Evolutionary conservation across 1,140 invertebrate genomes (phyloP).

Genomic region (Temnothorax nylanderi): DNA sequence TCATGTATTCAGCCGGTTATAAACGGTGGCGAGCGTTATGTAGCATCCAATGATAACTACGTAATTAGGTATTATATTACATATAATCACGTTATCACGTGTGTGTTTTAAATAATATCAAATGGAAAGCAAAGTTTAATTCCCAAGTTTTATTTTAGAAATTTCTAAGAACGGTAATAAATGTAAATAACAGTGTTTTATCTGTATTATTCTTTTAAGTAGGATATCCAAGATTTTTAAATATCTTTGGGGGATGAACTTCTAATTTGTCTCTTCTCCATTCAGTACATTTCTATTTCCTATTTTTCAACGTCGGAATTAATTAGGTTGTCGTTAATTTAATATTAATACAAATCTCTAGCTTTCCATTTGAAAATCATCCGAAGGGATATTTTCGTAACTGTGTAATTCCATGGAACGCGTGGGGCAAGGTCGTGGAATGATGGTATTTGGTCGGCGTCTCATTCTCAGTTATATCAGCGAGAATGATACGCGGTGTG

Average conservation of each 20-base stretch:
- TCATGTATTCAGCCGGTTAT: slow-evolving; percentile 24
- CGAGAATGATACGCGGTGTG: slow-evolving; percentile 35
- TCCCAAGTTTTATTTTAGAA: background rate
- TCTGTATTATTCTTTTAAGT: background rate
- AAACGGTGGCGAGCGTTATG: slow-evolving; percentile 14
- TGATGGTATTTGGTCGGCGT: slow-evolving; percentile 5
- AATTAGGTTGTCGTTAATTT: background rate
- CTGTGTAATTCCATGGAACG: background rate
- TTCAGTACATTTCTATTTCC: background rate
- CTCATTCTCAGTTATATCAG: slow-evolving; percentile 48
- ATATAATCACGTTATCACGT: background rate
- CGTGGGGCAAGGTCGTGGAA: background rate
- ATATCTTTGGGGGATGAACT: too few species aligned
- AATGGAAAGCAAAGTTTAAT: background rate
- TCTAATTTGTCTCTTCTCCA: background rate
- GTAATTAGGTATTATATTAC: slow-evolving; percentile 8
- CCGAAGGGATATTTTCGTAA: background rate
- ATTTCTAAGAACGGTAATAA: background rate
- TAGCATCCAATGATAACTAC: slow-evolving; percentile 12
- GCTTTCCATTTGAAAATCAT: background rate
- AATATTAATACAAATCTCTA: background rate
- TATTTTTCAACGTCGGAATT: background rate
- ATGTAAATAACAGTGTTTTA: background rate
- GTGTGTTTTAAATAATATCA: background rate
- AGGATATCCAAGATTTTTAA: background rate